phyloP scores from a whole-genome alignment of 2,888 invertebrate genomes.

The Noctua fimbriata region DNA sequence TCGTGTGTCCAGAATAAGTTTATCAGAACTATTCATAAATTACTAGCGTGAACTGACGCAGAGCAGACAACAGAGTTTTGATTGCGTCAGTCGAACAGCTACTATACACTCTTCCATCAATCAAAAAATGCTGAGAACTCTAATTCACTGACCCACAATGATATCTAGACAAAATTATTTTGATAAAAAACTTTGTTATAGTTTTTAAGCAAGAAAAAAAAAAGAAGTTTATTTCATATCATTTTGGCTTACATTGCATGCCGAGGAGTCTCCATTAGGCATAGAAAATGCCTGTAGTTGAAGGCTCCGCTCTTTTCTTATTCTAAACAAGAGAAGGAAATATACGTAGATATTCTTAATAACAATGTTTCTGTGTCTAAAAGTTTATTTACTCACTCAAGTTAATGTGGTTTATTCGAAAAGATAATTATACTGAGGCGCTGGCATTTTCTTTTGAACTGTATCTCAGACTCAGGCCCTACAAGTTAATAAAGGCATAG shows the following conservation, averaged over 20 bases:
- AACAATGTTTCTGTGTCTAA: not conserved
- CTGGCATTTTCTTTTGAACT: not conserved
- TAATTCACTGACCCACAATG: not conserved
- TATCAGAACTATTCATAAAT: not conserved
- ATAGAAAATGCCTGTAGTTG: no score
- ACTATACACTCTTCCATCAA: not conserved
- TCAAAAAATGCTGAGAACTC: not conserved
- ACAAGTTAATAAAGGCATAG: not conserved
- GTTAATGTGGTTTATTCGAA: not conserved
- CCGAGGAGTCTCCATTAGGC: no score
- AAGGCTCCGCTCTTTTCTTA: no score
- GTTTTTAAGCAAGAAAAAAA: not conserved
- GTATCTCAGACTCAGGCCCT: not conserved
- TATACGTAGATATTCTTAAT: not conserved
- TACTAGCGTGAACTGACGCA: not conserved
- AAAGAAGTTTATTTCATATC: no score
- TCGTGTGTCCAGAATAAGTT: no score
- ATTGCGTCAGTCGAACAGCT: not conserved
- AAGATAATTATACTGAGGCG: not conserved
- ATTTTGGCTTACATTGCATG: no score
- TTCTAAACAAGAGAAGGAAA: no score
- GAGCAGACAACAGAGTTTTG: constrained; percentile 2
- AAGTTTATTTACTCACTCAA: not conserved
- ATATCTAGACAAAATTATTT: not conserved
- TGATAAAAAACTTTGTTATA: not conserved